Percentiles rank a stretch among this genome's conserved stretches.
phyloP scores from a whole-genome alignment of 2,888 invertebrate species.

The Octonoba sinensis region DNA sequence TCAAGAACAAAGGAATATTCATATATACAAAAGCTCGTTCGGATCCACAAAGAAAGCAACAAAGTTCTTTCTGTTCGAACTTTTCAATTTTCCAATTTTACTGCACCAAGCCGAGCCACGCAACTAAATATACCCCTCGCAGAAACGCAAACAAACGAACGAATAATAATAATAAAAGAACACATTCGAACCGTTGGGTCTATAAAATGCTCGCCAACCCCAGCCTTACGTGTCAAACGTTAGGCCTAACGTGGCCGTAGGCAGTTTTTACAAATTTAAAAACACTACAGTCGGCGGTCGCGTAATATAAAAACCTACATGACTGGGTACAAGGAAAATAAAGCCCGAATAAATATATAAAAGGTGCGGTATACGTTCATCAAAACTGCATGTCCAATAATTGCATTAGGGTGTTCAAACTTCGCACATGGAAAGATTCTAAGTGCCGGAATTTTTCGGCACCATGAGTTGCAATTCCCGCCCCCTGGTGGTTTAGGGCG shows the following conservation, averaged over 20 bases:
- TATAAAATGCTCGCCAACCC: constrained; percentile 45
- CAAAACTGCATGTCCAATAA: constrained; percentile 61
- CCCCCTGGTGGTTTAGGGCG: background rate
- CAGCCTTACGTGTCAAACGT: constrained; percentile 60
- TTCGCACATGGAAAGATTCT: constrained; percentile 57
- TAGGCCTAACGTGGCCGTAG: constrained; percentile 53
- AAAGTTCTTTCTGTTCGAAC: too few relatives aligned
- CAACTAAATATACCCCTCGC: too few relatives aligned
- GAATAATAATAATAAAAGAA: too few relatives aligned
- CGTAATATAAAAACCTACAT: constrained; percentile 48
- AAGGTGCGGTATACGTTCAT: constrained; percentile 61
- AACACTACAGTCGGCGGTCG: constrained; percentile 28
- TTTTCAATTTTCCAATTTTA: too few relatives aligned
- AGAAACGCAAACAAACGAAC: too few relatives aligned
- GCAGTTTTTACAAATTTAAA: constrained; percentile 51
- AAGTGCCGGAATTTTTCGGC: constrained; percentile 64
- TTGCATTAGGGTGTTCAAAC: constrained; percentile 63
- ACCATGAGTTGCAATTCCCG: constrained; percentile 39
- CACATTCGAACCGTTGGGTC: background rate
- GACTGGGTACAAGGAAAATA: background rate
- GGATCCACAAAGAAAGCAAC: too few relatives aligned
- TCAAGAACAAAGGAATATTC: too few relatives aligned
- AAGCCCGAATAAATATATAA: constrained; percentile 41
- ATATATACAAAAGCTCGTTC: too few relatives aligned
- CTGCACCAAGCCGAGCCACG: too few relatives aligned